Conservation (phyloP, 2,113 vertebrate genomes). For the Pollimyrus isidori region DNA sequence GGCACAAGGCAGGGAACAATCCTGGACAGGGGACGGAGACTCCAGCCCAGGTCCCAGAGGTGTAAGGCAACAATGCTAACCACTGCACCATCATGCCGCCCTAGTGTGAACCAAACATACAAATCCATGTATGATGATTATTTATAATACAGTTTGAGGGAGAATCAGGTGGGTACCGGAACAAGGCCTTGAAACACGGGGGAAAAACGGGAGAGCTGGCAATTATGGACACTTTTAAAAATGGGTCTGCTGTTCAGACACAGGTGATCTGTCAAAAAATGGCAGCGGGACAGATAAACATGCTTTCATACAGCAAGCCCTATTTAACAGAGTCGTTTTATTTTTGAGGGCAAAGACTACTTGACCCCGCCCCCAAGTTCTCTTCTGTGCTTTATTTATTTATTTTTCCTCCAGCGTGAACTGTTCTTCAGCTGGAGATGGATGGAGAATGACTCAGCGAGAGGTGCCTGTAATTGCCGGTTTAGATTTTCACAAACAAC, state of each 20-base stretch:
- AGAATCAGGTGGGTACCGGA: neutral
- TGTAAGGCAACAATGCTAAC: no score
- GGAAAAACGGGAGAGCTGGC: neutral
- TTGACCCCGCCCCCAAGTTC: neutral
- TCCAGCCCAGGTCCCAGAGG: no score
- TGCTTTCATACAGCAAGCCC: neutral
- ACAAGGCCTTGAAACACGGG: neutral
- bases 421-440: neutral
- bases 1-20: no score
- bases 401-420: neutral
- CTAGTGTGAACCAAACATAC: neutral
- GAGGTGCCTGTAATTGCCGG: neutral
- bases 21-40: no score
- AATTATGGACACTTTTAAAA: neutral
- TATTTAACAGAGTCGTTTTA: neutral
- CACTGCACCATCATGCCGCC: no score
- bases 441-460: neutral
- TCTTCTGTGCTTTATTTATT: neutral
- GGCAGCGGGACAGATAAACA: neutral
- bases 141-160: neutral
- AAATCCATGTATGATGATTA: neutral
- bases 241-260: neutral
- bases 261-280: neutral
- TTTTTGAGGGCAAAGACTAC: neutral
- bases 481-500: slow-evolving; percentile 1